Conservation (phyloP, 2,797 vertebrate species). For the Typhlichthys subterraneus region DNA sequence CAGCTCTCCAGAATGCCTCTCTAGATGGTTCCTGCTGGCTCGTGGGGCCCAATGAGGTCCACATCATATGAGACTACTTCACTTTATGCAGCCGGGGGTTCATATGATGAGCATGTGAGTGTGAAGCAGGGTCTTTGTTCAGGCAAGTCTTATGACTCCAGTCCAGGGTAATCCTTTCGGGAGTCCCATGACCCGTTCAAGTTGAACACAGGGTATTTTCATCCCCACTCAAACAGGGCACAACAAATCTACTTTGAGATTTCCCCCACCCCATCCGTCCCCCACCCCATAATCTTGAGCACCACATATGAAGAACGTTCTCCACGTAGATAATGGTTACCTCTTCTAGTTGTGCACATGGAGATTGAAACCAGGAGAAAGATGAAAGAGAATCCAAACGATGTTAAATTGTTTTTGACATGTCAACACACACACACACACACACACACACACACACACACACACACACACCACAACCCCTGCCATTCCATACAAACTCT, state of each 20-base stretch:
- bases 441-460: too few species aligned
- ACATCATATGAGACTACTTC: slow-evolving; percentile 67
- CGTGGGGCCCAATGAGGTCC: slow-evolving; percentile 42
- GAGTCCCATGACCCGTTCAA: slow-evolving; percentile 84
- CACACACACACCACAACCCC: slow-evolving; percentile 7
- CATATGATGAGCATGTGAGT: slow-evolving; percentile 90
- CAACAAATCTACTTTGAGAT: slow-evolving; percentile 82
- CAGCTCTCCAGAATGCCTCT: not conserved
- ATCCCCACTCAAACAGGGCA: slow-evolving; percentile 77
- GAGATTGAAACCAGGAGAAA: not conserved
- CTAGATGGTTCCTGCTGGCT: slow-evolving; percentile 13
- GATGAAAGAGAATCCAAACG: slow-evolving; percentile 13
- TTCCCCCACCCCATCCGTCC: not conserved
- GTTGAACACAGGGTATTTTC: slow-evolving; percentile 82
- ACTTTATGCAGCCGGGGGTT: slow-evolving; percentile 83
- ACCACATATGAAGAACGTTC: slow-evolving; percentile 6
- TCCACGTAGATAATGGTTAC: slow-evolving; percentile 2
- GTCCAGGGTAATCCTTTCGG: slow-evolving; percentile 86
- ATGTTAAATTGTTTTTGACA: slow-evolving; percentile 7
- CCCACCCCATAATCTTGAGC: not conserved
- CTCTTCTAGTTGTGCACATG: slow-evolving; percentile 42
- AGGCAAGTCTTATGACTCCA: slow-evolving; percentile 83
- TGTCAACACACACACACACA: too few species aligned
- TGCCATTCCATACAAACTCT: slow-evolving; percentile 64
- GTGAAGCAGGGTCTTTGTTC: slow-evolving; percentile 72